Percentiles rank a stretch among this genome's conserved stretches.
Evolutionary conservation across 1,140 invertebrate species (phyloP).

Genomic region (Orchestia grillus): DNA sequence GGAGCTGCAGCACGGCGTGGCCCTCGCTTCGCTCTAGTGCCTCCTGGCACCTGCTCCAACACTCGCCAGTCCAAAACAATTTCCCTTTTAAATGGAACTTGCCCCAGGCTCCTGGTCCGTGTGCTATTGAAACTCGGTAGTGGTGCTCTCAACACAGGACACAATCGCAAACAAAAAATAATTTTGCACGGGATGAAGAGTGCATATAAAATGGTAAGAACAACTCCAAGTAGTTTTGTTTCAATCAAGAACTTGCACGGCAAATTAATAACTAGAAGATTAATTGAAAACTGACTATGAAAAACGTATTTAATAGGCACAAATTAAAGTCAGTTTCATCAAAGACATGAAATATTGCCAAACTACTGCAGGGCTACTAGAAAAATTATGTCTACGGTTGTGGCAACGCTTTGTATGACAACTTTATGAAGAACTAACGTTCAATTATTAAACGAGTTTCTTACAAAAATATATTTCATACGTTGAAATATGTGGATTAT

Average conservation of each 20-base stretch:
- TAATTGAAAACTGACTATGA: neutral
- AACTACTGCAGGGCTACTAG: neutral
- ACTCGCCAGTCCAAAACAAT: conserved; percentile 30
- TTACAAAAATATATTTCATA: too few relatives aligned
- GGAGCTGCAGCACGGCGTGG: neutral
- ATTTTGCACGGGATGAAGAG: neutral
- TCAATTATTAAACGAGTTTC: too few relatives aligned
- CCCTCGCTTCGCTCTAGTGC: conserved; percentile 20
- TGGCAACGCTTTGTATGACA: too few relatives aligned
- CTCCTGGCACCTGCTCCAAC: neutral
- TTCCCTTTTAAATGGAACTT: conserved; percentile 36
- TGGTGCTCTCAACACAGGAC: neutral
- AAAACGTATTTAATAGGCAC: neutral
- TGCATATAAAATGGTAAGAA: neutral
- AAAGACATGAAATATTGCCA: neutral
- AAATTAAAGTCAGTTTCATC: neutral
- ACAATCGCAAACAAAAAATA: neutral
- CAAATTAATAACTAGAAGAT: neutral
- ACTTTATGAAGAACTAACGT: too few relatives aligned
- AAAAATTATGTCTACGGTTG: neutral
- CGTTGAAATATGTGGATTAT: too few relatives aligned
- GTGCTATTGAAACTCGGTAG: neutral
- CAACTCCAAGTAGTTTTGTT: neutral
- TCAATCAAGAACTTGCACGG: neutral
- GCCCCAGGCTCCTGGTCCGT: neutral